Conservation (phyloP, 35 echinoderm and acorn worm species). For the Nesometra sesokonis region DNA sequence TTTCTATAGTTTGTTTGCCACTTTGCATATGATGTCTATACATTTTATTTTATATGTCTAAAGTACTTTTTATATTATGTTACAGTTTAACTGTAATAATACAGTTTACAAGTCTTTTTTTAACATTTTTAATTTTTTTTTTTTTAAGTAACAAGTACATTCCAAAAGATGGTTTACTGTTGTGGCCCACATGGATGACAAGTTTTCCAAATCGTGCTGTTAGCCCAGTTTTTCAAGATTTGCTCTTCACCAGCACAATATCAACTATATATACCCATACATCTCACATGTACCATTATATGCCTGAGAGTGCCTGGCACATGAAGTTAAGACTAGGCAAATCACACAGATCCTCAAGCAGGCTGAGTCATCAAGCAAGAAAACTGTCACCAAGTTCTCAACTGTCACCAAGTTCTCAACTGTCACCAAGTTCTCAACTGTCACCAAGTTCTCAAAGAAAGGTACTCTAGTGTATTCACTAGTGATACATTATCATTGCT, state of each 20-base stretch:
- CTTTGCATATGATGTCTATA: too few species aligned
- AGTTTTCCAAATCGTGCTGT: constrained; percentile 20
- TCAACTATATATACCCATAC: constrained; percentile 56
- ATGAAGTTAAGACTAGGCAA: constrained; percentile 47
- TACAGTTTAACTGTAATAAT: too few species aligned
- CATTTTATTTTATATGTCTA: too few species aligned
- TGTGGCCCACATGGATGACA: constrained; percentile 51
- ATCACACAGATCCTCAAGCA: neutral
- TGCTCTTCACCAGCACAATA: constrained; percentile 60
- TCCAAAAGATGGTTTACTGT: constrained; percentile 14
- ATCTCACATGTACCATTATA: constrained; percentile 58
- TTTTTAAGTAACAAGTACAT: constrained; percentile 3
- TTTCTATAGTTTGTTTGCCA: too few species aligned
- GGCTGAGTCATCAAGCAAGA: neutral
- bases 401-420: neutral
- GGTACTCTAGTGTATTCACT: too few species aligned
- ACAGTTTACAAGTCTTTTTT: too few species aligned
- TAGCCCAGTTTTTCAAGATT: constrained; percentile 49
- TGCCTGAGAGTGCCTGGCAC: constrained; percentile 89
- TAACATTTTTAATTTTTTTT: neutral
- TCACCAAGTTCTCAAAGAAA: neutral
- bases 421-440: neutral
- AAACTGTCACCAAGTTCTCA: neutral
- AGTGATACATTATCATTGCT: too few species aligned
- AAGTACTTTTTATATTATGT: too few species aligned